Percentiles rank a stretch among this genome's conserved stretches.
These are phyloP conservation scores for Zhengitettix transpicula DNA, from an alignment of 2,888 invertebrate genomes.

Conservation along the genomic window DNA sequence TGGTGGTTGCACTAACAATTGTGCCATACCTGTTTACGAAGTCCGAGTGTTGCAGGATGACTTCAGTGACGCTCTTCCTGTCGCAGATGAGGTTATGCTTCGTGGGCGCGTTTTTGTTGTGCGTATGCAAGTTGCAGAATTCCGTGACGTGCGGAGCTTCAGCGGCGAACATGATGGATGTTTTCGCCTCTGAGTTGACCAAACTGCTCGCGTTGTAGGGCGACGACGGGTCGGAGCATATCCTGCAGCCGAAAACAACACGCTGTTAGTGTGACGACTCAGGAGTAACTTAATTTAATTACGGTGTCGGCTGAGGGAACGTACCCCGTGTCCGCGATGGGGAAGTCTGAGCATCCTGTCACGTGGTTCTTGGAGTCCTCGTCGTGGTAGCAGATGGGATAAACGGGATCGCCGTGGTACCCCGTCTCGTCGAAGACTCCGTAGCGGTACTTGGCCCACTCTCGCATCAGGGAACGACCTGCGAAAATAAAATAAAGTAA, in stretches of 20 bases:
- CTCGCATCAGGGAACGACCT: slow-evolving; percentile 34
- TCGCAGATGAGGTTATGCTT: slow-evolving; percentile 47
- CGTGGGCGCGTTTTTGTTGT: slow-evolving; percentile 43
- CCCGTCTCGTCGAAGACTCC: slow-evolving; percentile 52
- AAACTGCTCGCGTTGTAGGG: slow-evolving; percentile 25
- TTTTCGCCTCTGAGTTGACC: slow-evolving; percentile 28
- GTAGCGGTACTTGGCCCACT: slow-evolving; percentile 49
- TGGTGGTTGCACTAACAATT: too few species aligned
- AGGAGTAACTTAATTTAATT: too few species aligned
- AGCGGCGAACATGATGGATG: slow-evolving; percentile 35
- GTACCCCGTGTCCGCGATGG: slow-evolving; percentile 31
- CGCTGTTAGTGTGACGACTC: too few species aligned
- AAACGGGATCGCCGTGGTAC: slow-evolving; percentile 36
- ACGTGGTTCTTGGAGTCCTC: slow-evolving; percentile 27
- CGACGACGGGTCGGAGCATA: slow-evolving; percentile 17
- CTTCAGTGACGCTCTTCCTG: slow-evolving; percentile 37
- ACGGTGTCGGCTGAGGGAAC: slow-evolving; percentile 9
- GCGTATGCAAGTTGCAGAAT: slow-evolving; percentile 43
- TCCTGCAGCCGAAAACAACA: slow-evolving; percentile 14
- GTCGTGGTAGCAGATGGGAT: slow-evolving; percentile 34
- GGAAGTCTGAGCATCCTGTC: slow-evolving; percentile 35
- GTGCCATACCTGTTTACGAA: slow-evolving; percentile 25
- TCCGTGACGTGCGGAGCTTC: slow-evolving; percentile 33
- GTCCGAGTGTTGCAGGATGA: slow-evolving; percentile 36
- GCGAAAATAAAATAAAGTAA: slow-evolving; percentile 4